These are phyloP conservation scores for Epirrhoe alternata DNA, from an alignment of 2,888 invertebrate genomes.

Conservation along the genomic window DNA sequence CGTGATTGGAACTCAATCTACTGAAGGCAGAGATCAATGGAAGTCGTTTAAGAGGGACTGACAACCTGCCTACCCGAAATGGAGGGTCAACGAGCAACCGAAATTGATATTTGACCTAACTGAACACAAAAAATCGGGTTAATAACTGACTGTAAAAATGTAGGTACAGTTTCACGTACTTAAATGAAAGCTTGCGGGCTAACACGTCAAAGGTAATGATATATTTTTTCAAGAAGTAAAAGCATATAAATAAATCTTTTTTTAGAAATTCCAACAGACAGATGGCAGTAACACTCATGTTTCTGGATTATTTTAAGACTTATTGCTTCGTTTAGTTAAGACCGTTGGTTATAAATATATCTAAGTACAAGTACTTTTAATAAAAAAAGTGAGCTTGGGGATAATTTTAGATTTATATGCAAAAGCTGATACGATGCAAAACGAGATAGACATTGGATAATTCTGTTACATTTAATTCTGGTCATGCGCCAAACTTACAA, in stretches of 20 bases:
- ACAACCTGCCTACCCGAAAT: conserved; percentile 51
- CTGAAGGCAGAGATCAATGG: conserved; percentile 52
- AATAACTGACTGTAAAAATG: no score
- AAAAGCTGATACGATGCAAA: conserved; percentile 24
- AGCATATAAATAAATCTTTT: conserved; percentile 14
- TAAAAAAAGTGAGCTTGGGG: conserved; percentile 17
- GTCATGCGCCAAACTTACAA: conserved; percentile 38
- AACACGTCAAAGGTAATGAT: not conserved
- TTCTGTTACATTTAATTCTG: conserved; percentile 33
- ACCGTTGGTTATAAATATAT: conserved; percentile 20
- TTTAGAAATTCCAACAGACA: conserved; percentile 17
- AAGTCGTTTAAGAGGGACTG: conserved; percentile 51
- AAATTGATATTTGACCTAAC: conserved; percentile 57
- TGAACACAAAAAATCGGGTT: conserved; percentile 34
- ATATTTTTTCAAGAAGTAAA: not conserved
- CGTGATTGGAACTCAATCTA: conserved; percentile 53
- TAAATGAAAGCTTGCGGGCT: conserved; percentile 5
- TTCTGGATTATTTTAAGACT: conserved; percentile 37
- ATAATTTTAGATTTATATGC: conserved; percentile 34
- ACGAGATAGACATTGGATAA: conserved; percentile 22
- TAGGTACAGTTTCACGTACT: not conserved
- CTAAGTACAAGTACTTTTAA: conserved; percentile 4
- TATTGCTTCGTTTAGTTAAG: conserved; percentile 27
- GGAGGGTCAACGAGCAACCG: conserved; percentile 54
- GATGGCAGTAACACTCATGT: conserved; percentile 31